phyloP scores from a whole-genome alignment of 2,113 vertebrate genomes.

The Sinocyclocheilus grahami region DNA sequence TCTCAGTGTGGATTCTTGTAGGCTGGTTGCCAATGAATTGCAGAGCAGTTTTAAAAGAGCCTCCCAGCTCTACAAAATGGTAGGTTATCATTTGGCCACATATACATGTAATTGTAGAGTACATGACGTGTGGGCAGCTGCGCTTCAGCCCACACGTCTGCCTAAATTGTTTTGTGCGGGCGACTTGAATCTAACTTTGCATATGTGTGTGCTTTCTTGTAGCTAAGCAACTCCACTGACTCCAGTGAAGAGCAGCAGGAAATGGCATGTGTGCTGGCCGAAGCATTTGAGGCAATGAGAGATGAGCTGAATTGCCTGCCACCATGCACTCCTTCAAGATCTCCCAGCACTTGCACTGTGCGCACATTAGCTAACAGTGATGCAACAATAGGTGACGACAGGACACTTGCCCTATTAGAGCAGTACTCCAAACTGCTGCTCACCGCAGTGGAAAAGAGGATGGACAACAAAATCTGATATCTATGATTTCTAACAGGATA shows the following conservation, averaged over 20 bases:
- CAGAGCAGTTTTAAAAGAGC: slow-evolving; percentile 84
- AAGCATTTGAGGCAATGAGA: slow-evolving; percentile 85
- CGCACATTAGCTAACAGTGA: slow-evolving; percentile 51
- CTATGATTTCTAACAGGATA: slow-evolving; percentile 28
- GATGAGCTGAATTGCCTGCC: slow-evolving; percentile 83
- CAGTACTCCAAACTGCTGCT: slow-evolving; percentile 93
- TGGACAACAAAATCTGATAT: slow-evolving; percentile 80
- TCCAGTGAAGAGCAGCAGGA: slow-evolving; percentile 67
- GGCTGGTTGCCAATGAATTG: slow-evolving; percentile 85
- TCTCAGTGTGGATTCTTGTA: slow-evolving; percentile 84
- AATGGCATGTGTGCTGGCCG: slow-evolving; percentile 82
- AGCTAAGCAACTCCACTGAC: slow-evolving; percentile 67
- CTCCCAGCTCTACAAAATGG: slow-evolving; percentile 82
- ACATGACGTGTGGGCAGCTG: background rate
- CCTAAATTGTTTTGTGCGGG: background rate
- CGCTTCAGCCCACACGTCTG: slow-evolving; percentile 14
- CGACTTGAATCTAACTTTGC: background rate
- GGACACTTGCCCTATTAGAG: slow-evolving; percentile 88
- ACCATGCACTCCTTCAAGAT: slow-evolving; percentile 53
- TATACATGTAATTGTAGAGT: background rate
- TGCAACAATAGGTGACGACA: slow-evolving; percentile 71
- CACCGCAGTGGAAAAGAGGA: slow-evolving; percentile 87
- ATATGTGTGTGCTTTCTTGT: slow-evolving; percentile 33
- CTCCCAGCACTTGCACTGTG: background rate
- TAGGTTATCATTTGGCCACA: slow-evolving; percentile 67